Evolutionary conservation across 2,113 vertebrate genomes (phyloP).

Genomic region (Oncorhynchus mykiss): DNA sequence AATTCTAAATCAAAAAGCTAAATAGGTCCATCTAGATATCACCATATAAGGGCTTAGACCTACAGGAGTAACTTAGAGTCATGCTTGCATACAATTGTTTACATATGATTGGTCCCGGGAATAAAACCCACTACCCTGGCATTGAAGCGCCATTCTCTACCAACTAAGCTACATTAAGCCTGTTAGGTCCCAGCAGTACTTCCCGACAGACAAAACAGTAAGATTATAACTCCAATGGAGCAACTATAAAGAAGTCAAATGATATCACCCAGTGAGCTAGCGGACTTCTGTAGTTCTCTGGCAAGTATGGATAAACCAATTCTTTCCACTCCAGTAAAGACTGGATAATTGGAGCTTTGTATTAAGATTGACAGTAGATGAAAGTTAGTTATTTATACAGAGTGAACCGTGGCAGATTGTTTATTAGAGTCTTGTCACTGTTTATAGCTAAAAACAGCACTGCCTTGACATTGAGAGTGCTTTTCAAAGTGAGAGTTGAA

Average conservation of each 20-base stretch:
- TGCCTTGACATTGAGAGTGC: conserved; percentile 69
- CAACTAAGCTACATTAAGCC: neutral
- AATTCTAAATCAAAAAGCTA: too few relatives aligned
- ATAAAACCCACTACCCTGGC: too few relatives aligned
- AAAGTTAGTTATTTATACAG: conserved; percentile 75
- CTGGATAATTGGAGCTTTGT: conserved; percentile 70
- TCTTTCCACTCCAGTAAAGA: conserved; percentile 72
- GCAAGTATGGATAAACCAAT: conserved; percentile 57
- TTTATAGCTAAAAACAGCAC: conserved; percentile 66
- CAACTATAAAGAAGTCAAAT: conserved; percentile 28
- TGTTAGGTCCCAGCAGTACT: neutral
- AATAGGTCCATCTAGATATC: too few relatives aligned
- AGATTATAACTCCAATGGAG: conserved; percentile 14
- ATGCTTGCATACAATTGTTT: too few relatives aligned
- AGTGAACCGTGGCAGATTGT: conserved; percentile 75
- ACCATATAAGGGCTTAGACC: too few relatives aligned
- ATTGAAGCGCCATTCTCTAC: too few relatives aligned
- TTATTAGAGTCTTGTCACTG: conserved; percentile 76
- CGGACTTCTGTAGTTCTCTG: conserved; percentile 47
- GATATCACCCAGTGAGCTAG: conserved; percentile 35
- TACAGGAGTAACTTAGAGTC: too few relatives aligned
- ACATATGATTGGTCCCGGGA: too few relatives aligned
- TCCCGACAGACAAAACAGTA: neutral
- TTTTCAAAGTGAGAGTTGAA: conserved; percentile 59
- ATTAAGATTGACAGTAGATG: conserved; percentile 79